Percentiles rank a stretch among this genome's conserved stretches.
Conservation (phyloP, 1,140 invertebrate species). For the Heliothis subflexa region DNA sequence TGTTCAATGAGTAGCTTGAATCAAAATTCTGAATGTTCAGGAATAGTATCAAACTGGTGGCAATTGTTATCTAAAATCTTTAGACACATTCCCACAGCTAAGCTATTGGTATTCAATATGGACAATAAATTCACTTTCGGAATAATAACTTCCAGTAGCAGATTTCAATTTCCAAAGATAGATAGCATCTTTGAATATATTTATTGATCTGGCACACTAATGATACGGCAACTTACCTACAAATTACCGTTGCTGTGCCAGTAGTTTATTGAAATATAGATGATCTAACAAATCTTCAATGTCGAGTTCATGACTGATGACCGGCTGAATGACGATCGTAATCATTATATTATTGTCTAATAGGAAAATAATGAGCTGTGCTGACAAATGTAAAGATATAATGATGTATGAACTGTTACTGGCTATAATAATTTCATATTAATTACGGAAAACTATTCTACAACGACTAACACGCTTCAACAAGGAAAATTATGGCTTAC, state of each 20-base stretch:
- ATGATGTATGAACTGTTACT: too few relatives aligned
- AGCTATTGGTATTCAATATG: not conserved
- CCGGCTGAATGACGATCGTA: not conserved
- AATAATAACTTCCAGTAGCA: not conserved
- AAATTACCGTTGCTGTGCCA: too few relatives aligned
- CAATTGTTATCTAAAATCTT: not conserved
- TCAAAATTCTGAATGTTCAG: not conserved
- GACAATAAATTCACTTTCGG: not conserved
- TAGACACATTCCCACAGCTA: not conserved
- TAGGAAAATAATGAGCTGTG: constrained; percentile 6
- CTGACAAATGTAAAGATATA: not conserved
- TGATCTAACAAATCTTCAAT: constrained; percentile 36
- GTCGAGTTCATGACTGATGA: constrained; percentile 20
- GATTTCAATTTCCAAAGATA: too few relatives aligned
- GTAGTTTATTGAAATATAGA: not conserved
- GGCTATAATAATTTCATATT: too few relatives aligned
- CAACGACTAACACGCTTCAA: too few relatives aligned
- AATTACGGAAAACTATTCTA: too few relatives aligned
- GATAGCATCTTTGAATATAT: too few relatives aligned
- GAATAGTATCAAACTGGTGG: not conserved
- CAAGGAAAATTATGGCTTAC: too few relatives aligned
- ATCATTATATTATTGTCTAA: constrained; percentile 6
- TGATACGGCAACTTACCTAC: not conserved
- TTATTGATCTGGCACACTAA: too few relatives aligned
- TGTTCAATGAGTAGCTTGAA: too few relatives aligned